Evolutionary conservation across 2,113 vertebrate genomes (phyloP), one percentile per base, ranked within the genome.

Genomic region (Microcebus lehilahytsara): DNA sequence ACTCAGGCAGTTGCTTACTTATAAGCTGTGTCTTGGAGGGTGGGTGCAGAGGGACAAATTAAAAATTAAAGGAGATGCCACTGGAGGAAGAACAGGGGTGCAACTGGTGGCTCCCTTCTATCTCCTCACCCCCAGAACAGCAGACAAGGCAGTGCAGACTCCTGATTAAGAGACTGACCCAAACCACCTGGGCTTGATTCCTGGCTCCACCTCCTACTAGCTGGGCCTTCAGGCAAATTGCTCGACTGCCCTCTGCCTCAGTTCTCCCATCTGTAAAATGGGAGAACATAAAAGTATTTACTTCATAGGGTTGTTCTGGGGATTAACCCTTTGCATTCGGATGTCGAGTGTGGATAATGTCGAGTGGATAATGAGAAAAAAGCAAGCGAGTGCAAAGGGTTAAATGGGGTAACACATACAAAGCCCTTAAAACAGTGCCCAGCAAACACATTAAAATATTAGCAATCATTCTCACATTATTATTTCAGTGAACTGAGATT

Each of bases 161-260:
- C 22, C 5, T 5, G 8, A 60, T 2, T 0, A 46, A 30, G 49
- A 62, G 22, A 27, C 0, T 49, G 2, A 64, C 49, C 46, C 40
- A 25, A 42, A 16, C 19, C 2, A 13, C 87, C 40, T 42, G 32
- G 46, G n/a, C 51, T 7, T 4, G n/a, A 46, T n/a, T 77, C 81
- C 30, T 9, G 40, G 12, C n/a, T 72, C 34, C 14, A 3, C 30
- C 62, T 34, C 80, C 46, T 27, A 10, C 23, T 1, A 66, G 23
- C 66, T n/a, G 49, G 34, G 40, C 66, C 53, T 51, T 58, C 2
- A 3, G 5, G 67, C 83, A 42, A 32, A 83, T 2, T 3, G 37
- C 20, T 62, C 22, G 12, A 10, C 11, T 19, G 34, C 69, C 12
- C 37, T 16, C 34, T 5, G 69, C 51, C 46, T 56, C 17, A 30